Percentiles rank a stretch among this genome's conserved stretches.
phyloP scores from a whole-genome alignment of 2,888 invertebrate species.

The Conus canariensis region DNA sequence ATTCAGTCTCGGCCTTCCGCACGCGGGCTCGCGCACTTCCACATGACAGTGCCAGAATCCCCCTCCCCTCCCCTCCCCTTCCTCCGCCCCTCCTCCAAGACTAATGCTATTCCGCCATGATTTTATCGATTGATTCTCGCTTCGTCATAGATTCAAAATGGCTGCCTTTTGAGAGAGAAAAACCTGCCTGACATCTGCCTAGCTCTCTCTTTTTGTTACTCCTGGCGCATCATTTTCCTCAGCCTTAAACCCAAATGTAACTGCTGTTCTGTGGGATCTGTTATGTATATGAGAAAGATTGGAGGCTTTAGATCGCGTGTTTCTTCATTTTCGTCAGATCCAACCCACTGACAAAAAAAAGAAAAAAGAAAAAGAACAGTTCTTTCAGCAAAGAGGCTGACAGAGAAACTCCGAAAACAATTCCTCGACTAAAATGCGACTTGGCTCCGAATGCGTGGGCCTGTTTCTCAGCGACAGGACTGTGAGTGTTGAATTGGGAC shows the following conservation, averaged over 20 bases:
- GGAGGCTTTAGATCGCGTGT: too few species aligned
- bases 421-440: not conserved
- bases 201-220: not conserved
- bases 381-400: not conserved
- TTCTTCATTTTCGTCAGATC: too few species aligned
- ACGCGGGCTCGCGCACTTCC: too few species aligned
- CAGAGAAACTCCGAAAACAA: not conserved
- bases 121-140: not conserved
- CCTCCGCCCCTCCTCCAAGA: too few species aligned
- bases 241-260: not conserved
- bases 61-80: not conserved
- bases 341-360: not conserved
- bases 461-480: not conserved
- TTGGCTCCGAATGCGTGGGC: not conserved
- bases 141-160: constrained; percentile 16
- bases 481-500: not conserved
- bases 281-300: not conserved
- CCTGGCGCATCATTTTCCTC: not conserved
- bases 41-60: not conserved
- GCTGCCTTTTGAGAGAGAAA: constrained; percentile 27
- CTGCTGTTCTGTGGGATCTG: not conserved
- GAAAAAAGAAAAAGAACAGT: not conserved
- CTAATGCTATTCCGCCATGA: not conserved
- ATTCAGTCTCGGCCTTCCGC: too few species aligned
- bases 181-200: not conserved